A percentile compares a stretch with the other conserved stretches of the same genome.
Conservation (phyloP, 1,140 invertebrate species). For the Macrotrachela quadricornifera region DNA sequence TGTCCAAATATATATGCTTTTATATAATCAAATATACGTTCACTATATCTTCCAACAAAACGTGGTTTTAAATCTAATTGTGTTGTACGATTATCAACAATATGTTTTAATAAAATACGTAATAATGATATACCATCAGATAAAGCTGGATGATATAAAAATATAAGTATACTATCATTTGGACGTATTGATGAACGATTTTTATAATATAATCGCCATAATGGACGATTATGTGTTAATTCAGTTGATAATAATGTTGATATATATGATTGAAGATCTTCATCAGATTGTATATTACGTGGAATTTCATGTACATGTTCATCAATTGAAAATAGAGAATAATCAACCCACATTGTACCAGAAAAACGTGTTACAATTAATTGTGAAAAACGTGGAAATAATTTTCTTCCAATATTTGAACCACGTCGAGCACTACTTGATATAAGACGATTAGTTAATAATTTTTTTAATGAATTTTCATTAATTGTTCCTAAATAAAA, state of each 20-base stretch:
- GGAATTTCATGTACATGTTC: slow-evolving; percentile 4
- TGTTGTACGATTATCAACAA: slow-evolving; percentile 5
- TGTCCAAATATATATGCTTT: too few relatives aligned
- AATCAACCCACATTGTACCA: neutral
- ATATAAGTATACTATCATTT: slow-evolving; percentile 1
- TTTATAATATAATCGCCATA: slow-evolving; percentile 5
- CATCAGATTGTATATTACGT: neutral
- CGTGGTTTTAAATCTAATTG: slow-evolving; percentile 3
- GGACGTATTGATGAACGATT: neutral
- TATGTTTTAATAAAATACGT: neutral
- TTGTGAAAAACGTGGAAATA: slow-evolving; percentile 1
- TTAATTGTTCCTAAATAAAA: too few relatives aligned
- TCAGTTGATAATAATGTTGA: neutral
- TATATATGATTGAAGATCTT: slow-evolving; percentile 3
- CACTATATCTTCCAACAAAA: neutral
- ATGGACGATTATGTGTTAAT: neutral
- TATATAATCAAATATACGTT: too few relatives aligned
- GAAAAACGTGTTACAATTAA: neutral
- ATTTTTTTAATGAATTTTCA: too few relatives aligned
- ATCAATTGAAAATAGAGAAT: neutral
- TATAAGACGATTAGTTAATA: too few relatives aligned
- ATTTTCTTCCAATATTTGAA: too few relatives aligned
- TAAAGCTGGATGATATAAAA: slow-evolving; percentile 3
- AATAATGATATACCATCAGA: neutral
- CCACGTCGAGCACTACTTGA: too few relatives aligned